phyloP scores from a whole-genome alignment of 2,113 vertebrate genomes.

The Podarcis raffonei region DNA sequence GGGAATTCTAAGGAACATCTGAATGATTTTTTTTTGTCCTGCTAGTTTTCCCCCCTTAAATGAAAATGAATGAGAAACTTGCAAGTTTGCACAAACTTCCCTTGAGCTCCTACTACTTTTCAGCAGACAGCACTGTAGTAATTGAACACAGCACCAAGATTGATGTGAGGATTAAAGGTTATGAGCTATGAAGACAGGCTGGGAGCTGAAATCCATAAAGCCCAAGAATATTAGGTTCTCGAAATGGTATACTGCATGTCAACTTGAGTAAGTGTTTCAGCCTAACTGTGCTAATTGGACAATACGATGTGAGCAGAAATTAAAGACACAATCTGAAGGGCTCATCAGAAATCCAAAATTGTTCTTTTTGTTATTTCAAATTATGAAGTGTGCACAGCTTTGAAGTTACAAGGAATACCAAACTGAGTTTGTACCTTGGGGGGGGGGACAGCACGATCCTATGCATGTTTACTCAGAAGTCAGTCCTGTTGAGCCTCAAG shows the following conservation, averaged over 20 bases:
- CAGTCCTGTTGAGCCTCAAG: background rate
- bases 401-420: background rate
- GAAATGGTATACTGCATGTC: conserved; percentile 52
- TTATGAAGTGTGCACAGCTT: background rate
- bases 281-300: conserved; percentile 60
- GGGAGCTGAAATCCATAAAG: conserved; percentile 53
- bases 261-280: conserved; percentile 51
- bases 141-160: conserved; percentile 51
- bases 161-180: conserved; percentile 69
- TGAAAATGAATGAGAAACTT: conserved; percentile 67
- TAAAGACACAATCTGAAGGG: conserved; percentile 46
- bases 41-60: conserved; percentile 47
- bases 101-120: conserved; percentile 53
- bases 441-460: background rate
- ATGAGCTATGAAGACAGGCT: conserved; percentile 61
- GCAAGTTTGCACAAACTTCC: conserved; percentile 57
- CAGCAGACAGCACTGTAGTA: conserved; percentile 44
- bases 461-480: conserved; percentile 25
- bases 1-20: conserved; percentile 42
- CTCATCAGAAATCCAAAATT: conserved; percentile 24
- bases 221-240: conserved; percentile 41
- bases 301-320: conserved; percentile 53
- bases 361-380: conserved; percentile 15
- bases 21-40: conserved; percentile 45
- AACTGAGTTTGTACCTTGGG: background rate